A percentile compares a stretch with the other conserved stretches of the same genome.
Evolutionary conservation across 2,888 invertebrate species (phyloP).

Genomic region (Zeuzera pyrina): DNA sequence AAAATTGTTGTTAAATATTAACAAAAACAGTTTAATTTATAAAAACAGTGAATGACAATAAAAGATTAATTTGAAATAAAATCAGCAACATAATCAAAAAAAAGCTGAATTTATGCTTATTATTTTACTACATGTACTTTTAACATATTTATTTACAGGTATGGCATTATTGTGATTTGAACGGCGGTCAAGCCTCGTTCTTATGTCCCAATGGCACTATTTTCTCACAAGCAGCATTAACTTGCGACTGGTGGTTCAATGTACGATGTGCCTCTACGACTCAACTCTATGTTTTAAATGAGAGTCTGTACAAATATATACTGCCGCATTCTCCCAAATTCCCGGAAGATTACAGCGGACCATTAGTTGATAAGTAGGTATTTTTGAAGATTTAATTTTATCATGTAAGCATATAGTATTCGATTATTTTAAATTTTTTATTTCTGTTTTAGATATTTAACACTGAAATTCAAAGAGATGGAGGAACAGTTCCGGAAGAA

Average conservation of each 20-base stretch:
- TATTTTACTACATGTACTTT: background rate
- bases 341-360: constrained; percentile 92
- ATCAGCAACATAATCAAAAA: no score
- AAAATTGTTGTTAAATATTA: constrained; percentile 1
- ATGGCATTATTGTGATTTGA: constrained; percentile 94
- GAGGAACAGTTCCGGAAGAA: constrained; percentile 85
- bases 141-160: constrained; percentile 67
- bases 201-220: constrained; percentile 92
- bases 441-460: constrained; percentile 76
- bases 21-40: no score
- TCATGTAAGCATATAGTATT: background rate
- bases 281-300: constrained; percentile 90
- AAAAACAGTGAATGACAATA: no score
- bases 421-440: background rate
- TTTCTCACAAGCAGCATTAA: constrained; percentile 90
- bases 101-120: no score
- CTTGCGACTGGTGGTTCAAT: constrained; percentile 96
- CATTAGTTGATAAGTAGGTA: constrained; percentile 85
- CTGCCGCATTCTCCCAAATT: constrained; percentile 89
- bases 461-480: constrained; percentile 89
- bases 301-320: constrained; percentile 90
- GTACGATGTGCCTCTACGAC: constrained; percentile 88
- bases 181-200: constrained; percentile 92
- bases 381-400: background rate
- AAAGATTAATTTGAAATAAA: no score